phyloP scores from a whole-genome alignment of 2,113 vertebrate genomes.

The Takifugu bimaculatus region DNA sequence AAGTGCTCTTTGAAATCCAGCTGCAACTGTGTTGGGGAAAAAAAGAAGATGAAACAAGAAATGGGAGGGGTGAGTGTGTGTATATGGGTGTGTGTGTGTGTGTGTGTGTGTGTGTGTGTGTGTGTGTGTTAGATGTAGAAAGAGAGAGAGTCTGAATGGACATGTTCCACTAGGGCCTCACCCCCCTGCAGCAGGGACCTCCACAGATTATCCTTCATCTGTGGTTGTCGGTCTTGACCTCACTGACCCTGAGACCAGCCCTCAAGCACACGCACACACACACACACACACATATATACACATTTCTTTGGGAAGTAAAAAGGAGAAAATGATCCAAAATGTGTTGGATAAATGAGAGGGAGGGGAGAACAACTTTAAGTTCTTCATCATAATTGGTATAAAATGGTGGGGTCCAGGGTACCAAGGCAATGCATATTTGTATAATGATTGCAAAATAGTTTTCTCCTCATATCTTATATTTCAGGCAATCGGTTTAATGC shows the following conservation, averaged over 20 bases:
- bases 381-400: slow-evolving; percentile 35
- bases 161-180: slow-evolving; percentile 64
- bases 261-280: neutral
- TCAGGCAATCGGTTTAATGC: no score
- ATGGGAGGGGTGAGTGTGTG: slow-evolving; percentile 26
- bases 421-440: neutral
- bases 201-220: slow-evolving; percentile 77
- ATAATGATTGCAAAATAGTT: no score
- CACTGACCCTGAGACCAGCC: slow-evolving; percentile 53
- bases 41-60: slow-evolving; percentile 26
- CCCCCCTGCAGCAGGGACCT: slow-evolving; percentile 73
- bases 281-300: slow-evolving; percentile 13
- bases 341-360: slow-evolving; percentile 57
- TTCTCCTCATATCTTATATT: no score
- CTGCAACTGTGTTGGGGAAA: slow-evolving; percentile 64
- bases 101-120: slow-evolving; percentile 18
- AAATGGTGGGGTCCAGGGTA: slow-evolving; percentile 25
- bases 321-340: slow-evolving; percentile 63
- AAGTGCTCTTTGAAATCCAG: slow-evolving; percentile 76
- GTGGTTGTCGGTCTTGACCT: slow-evolving; percentile 64
- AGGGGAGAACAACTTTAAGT: slow-evolving; percentile 32
- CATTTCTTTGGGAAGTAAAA: slow-evolving; percentile 20
- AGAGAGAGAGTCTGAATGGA: slow-evolving; percentile 60
- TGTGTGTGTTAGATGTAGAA: neutral
- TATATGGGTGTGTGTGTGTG: slow-evolving; percentile 11